These are phyloP conservation scores for Odontomachus brunneus DNA, from an alignment of 1,140 invertebrate genomes.

Conservation along the genomic window DNA sequence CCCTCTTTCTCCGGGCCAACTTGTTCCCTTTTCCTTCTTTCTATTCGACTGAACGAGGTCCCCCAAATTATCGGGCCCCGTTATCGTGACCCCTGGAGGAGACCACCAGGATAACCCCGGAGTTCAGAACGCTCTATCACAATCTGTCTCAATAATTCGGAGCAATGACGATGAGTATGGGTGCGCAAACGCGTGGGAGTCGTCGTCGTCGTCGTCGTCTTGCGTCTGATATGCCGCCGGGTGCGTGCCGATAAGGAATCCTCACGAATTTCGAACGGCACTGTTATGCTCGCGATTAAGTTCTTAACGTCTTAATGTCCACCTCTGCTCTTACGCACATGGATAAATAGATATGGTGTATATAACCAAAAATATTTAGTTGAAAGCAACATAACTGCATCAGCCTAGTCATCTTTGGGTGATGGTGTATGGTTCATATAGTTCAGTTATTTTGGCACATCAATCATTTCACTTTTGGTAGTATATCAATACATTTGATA, in stretches of 20 bases:
- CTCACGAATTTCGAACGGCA: background rate
- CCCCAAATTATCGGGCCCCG: slow-evolving; percentile 59
- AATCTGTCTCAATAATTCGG: slow-evolving; percentile 79
- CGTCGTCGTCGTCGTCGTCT: background rate
- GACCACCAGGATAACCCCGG: slow-evolving; percentile 79
- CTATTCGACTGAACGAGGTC: slow-evolving; percentile 30
- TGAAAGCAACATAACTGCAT: too few relatives aligned
- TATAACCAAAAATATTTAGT: too few relatives aligned
- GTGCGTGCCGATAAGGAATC: background rate
- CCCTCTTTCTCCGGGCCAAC: slow-evolving; percentile 20
- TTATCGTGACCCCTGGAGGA: slow-evolving; percentile 70
- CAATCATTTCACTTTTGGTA: too few relatives aligned
- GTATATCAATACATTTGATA: too few relatives aligned
- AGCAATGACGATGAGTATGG: slow-evolving; percentile 10
- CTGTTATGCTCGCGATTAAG: background rate
- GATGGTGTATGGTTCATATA: too few relatives aligned
- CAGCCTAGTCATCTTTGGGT: too few relatives aligned
- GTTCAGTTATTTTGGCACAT: too few relatives aligned
- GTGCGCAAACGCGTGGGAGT: slow-evolving; percentile 21
- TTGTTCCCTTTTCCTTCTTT: slow-evolving; percentile 26
- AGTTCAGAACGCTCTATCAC: slow-evolving; percentile 76
- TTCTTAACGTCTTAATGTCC: too few relatives aligned
- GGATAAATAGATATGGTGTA: too few relatives aligned
- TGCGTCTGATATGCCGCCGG: background rate
- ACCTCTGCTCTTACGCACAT: too few relatives aligned